A percentile compares a stretch with the other conserved stretches of the same genome.
Conservation (phyloP, 2,797 vertebrate genomes). For the Chlorospingus semifuscus region DNA sequence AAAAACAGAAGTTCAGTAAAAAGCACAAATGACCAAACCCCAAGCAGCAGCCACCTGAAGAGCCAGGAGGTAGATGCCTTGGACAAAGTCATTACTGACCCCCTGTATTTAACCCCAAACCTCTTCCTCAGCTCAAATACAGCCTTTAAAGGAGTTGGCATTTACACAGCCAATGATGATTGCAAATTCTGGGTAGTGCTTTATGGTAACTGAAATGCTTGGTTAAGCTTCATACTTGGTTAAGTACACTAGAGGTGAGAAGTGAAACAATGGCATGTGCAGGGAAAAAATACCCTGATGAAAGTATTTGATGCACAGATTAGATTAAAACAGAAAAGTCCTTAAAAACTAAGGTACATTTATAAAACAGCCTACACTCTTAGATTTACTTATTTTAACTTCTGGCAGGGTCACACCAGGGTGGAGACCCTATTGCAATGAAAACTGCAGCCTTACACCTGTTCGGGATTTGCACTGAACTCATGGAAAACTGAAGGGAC, state of each 20-base stretch:
- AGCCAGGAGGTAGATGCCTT: not conserved
- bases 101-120: not conserved
- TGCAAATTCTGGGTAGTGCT: not conserved
- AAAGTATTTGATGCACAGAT: not conserved
- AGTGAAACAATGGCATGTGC: rapidly evolving
- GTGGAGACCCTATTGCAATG: not conserved
- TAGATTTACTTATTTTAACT: not conserved
- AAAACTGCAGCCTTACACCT: not conserved
- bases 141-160: not conserved
- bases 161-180: not conserved
- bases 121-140: not conserved
- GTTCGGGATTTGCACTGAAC: not conserved
- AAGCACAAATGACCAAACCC: not conserved
- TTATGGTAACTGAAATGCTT: not conserved
- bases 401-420: not conserved
- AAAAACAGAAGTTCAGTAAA: not conserved
- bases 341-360: not conserved
- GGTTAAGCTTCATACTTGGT: not conserved
- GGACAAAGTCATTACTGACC: not conserved
- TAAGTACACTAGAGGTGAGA: not conserved
- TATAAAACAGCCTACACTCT: not conserved
- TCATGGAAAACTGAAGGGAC: not conserved
- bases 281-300: not conserved
- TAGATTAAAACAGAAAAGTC: not conserved
- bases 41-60: not conserved